Percentiles rank a stretch among this genome's conserved stretches.
phyloP scores from a whole-genome alignment of 2,888 invertebrate species.

The Sphecodes monilicornis region DNA sequence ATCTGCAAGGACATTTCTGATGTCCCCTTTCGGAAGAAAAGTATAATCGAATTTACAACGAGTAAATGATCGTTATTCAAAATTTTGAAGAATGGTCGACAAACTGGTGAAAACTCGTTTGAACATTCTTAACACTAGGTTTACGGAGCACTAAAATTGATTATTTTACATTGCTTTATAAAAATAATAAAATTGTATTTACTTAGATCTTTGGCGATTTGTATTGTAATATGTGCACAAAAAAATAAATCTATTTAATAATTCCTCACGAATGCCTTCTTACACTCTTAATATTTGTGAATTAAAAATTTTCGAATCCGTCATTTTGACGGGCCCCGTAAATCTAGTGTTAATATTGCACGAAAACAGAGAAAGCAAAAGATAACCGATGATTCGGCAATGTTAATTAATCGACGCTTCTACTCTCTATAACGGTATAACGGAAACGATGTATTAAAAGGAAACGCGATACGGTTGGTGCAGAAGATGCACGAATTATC shows the following conservation, averaged over 20 bases:
- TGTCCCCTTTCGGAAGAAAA: neutral
- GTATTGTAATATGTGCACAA: too few species aligned
- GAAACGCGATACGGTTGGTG: slow-evolving; percentile 1
- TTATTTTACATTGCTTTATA: too few species aligned
- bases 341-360: too few species aligned
- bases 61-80: too few species aligned
- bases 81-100: neutral
- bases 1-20: neutral
- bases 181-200: too few species aligned
- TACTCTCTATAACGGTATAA: neutral
- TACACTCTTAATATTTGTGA: too few species aligned
- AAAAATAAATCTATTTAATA: too few species aligned
- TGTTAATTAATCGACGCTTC: neutral
- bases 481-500: neutral
- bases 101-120: neutral
- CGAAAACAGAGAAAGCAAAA: slow-evolving; percentile 2
- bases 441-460: neutral
- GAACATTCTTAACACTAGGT: neutral
- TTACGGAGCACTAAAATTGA: too few species aligned
- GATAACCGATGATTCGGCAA: neutral
- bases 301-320: too few species aligned
- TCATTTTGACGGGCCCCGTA: too few species aligned
- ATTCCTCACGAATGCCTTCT: too few species aligned
- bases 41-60: neutral
- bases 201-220: too few species aligned